These are phyloP conservation scores for Magallana angulata DNA, from an alignment of 1,140 invertebrate species.

Conservation along the genomic window DNA sequence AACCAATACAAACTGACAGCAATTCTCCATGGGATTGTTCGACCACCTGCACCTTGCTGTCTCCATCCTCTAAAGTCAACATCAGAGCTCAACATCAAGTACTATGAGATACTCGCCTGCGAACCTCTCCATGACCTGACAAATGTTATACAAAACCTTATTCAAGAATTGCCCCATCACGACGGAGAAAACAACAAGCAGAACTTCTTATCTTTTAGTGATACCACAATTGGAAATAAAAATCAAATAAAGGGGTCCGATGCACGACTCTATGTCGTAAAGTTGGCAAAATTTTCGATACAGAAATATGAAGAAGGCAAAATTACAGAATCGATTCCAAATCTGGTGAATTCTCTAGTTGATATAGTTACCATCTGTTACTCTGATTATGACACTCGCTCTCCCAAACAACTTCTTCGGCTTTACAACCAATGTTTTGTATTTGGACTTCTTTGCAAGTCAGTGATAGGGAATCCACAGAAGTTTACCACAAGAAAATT, in stretches of 20 bases:
- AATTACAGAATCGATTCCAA: conserved; percentile 5
- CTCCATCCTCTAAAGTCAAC: neutral
- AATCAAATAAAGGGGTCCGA: conserved; percentile 43
- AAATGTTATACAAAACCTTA: conserved; percentile 18
- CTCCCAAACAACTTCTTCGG: neutral
- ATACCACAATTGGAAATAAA: conserved; percentile 30
- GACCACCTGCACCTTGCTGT: conserved; percentile 5
- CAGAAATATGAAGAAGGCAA: neutral
- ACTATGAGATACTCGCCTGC: conserved; percentile 38
- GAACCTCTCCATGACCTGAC: conserved; percentile 40
- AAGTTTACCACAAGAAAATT: no score
- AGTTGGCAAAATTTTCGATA: conserved; percentile 10
- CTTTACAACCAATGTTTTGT: conserved; percentile 14
- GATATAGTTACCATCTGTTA: conserved; percentile 33
- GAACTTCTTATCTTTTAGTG: neutral
- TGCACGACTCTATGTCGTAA: conserved; percentile 23
- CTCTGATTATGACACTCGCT: neutral
- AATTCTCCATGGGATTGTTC: conserved; percentile 15
- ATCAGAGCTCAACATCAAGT: neutral
- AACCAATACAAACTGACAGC: neutral
- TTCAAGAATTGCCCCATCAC: conserved; percentile 27
- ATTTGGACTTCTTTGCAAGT: conserved; percentile 28
- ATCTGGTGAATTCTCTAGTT: neutral
- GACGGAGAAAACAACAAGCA: neutral
- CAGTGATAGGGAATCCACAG: conserved; percentile 26